Evolutionary conservation across 2,113 vertebrate genomes (phyloP).

Genomic region (Pedionomus torquatus): DNA sequence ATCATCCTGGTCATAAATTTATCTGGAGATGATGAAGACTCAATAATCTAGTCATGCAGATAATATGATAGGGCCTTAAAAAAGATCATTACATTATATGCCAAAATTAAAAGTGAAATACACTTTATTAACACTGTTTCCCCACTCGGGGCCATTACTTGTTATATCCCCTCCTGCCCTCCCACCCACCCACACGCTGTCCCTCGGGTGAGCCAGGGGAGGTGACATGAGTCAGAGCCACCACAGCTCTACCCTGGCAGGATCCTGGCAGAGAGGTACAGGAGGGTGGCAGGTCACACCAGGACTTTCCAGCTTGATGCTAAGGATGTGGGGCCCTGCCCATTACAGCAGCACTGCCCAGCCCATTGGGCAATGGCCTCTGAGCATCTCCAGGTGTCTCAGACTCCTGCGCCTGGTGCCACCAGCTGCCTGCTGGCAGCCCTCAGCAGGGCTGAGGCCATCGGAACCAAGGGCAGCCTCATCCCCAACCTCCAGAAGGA

Average conservation of each 20-base stretch:
- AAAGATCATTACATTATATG: slow-evolving; percentile 90
- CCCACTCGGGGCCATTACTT: slow-evolving; percentile 70
- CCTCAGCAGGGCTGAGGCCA: not conserved
- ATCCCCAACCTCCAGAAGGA: not conserved
- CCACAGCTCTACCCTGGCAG: not conserved
- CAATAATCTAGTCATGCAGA: slow-evolving; percentile 90
- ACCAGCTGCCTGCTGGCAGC: not conserved
- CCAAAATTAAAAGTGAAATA: slow-evolving; percentile 91
- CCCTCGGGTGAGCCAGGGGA: not conserved
- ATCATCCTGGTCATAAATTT: slow-evolving; percentile 86
- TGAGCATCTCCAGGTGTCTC: not conserved
- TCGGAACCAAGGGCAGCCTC: not conserved
- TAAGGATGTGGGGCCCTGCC: not conserved
- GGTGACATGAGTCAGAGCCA: not conserved
- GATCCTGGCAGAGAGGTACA: not conserved
- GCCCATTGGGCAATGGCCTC: accelerated
- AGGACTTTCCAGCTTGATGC: not conserved
- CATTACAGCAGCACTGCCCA: not conserved
- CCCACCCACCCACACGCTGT: not conserved
- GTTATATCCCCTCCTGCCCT: slow-evolving; percentile 46
- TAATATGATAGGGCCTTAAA: slow-evolving; percentile 88
- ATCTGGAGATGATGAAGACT: slow-evolving; percentile 88
- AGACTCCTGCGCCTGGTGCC: accelerated
- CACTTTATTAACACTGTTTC: slow-evolving; percentile 81
- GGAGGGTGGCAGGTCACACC: accelerated